A percentile compares a stretch with the other conserved stretches of the same genome.
phyloP scores from a whole-genome alignment of 1,140 invertebrate species.

The Chymomyza costata region DNA sequence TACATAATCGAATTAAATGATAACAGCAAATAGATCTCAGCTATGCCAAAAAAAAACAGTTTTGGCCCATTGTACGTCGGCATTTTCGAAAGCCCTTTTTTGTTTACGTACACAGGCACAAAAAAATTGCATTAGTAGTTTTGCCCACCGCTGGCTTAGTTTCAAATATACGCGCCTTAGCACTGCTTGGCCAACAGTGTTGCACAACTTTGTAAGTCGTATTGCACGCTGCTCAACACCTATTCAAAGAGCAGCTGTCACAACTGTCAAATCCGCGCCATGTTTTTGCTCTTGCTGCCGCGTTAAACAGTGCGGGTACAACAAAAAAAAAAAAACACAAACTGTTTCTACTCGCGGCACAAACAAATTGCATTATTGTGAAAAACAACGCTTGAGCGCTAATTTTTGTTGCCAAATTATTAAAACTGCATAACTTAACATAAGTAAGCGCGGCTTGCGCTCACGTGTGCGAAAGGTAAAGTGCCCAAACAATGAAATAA shows the following conservation, averaged over 20 bases:
- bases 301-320: constrained; percentile 31
- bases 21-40: too few relatives aligned
- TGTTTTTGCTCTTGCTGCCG: constrained; percentile 36
- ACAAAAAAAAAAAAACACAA: constrained; percentile 6
- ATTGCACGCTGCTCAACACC: constrained; percentile 19
- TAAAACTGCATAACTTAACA: background rate
- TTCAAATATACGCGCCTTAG: background rate
- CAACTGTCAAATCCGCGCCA: constrained; percentile 38
- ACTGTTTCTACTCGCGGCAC: constrained; percentile 1
- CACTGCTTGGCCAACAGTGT: background rate
- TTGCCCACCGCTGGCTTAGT: background rate
- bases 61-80: background rate
- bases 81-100: constrained; percentile 9
- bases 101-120: background rate
- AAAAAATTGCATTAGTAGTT: background rate
- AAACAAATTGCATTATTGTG: constrained; percentile 26
- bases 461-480: constrained; percentile 18
- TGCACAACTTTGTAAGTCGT: background rate
- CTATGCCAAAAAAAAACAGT: constrained; percentile 8
- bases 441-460: background rate
- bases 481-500: background rate
- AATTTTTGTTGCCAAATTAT: constrained; percentile 6
- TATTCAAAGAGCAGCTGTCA: constrained; percentile 18
- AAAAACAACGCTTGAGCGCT: too few relatives aligned
- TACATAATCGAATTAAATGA: too few relatives aligned